Evolutionary conservation across 2,797 vertebrate genomes (phyloP).

Genomic region (Hyperoplus lanceolatus): DNA sequence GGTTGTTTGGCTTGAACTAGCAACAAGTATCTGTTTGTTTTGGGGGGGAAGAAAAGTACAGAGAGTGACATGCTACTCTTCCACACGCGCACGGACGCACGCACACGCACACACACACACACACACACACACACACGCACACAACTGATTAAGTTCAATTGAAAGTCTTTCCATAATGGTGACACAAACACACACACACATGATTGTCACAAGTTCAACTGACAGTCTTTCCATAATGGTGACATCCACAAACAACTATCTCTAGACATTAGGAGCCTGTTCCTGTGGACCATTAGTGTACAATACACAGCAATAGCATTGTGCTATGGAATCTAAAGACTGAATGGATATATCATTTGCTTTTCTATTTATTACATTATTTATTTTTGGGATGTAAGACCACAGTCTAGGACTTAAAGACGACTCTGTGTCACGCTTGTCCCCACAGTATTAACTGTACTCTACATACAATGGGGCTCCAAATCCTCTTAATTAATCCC

Average conservation of each 20-base stretch:
- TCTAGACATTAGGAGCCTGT: slow-evolving; percentile 17
- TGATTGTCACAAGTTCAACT: slow-evolving; percentile 46
- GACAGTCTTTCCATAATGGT: slow-evolving; percentile 42
- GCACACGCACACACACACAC: no score
- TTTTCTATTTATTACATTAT: slow-evolving; percentile 7
- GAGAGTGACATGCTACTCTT: slow-evolving; percentile 52
- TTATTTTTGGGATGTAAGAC: slow-evolving; percentile 15
- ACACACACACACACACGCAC: no score
- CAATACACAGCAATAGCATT: slow-evolving; percentile 29
- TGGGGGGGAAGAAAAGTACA: slow-evolving; percentile 44
- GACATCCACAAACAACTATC: slow-evolving; percentile 36
- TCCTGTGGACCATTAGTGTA: slow-evolving; percentile 29
- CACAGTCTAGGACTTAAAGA: slow-evolving; percentile 29
- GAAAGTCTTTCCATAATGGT: no score
- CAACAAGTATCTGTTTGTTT: slow-evolving; percentile 73
- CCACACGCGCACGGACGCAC: no score
- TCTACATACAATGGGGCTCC: slow-evolving; percentile 17
- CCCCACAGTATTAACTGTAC: slow-evolving; percentile 29
- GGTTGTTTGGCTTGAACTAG: slow-evolving; percentile 48
- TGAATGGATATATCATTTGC: slow-evolving; percentile 22
- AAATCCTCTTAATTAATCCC: slow-evolving; percentile 42
- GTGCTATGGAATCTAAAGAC: slow-evolving; percentile 1
- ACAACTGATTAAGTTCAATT: no score
- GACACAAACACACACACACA: no score
- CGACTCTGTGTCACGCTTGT: slow-evolving; percentile 13